Conservation (phyloP, 2,888 invertebrate species). For the Ceriagrion tenellum region DNA sequence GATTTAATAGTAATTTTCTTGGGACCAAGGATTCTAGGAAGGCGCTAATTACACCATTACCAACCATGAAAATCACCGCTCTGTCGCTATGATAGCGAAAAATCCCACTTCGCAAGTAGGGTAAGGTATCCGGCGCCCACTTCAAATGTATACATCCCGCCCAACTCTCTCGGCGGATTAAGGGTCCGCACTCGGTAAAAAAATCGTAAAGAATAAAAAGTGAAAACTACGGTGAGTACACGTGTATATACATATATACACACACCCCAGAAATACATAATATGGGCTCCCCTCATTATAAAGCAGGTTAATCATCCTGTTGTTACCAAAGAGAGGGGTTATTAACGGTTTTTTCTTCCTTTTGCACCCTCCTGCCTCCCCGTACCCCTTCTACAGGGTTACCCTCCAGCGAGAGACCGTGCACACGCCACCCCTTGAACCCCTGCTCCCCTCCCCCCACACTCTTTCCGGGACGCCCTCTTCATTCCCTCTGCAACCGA, state of each 20-base stretch:
- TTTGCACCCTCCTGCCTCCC: neutral
- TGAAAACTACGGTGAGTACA: neutral
- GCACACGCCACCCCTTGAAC: neutral
- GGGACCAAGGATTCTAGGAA: neutral
- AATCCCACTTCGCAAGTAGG: neutral
- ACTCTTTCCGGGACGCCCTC: neutral
- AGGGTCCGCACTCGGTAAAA: constrained; percentile 40
- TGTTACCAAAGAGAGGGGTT: constrained; percentile 60
- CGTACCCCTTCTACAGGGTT: neutral
- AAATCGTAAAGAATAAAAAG: neutral
- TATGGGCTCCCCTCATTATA: constrained; percentile 40
- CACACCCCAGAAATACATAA: neutral
- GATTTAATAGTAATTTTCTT: neutral
- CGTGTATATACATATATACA: neutral
- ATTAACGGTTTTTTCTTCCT: constrained; percentile 48
- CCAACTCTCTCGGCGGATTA: constrained; percentile 19
- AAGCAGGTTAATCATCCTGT: constrained; percentile 66
- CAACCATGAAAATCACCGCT: neutral
- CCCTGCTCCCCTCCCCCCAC: neutral
- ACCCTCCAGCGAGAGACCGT: too few relatives aligned
- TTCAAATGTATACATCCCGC: neutral
- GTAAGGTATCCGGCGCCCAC: constrained; percentile 27
- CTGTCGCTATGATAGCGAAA: neutral
- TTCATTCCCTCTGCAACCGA: neutral
- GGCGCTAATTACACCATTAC: neutral